A percentile compares a stretch with the other conserved stretches of the same genome.
phyloP scores from a whole-genome alignment of 2,113 vertebrate species.

The Anseranas semipalmata region DNA sequence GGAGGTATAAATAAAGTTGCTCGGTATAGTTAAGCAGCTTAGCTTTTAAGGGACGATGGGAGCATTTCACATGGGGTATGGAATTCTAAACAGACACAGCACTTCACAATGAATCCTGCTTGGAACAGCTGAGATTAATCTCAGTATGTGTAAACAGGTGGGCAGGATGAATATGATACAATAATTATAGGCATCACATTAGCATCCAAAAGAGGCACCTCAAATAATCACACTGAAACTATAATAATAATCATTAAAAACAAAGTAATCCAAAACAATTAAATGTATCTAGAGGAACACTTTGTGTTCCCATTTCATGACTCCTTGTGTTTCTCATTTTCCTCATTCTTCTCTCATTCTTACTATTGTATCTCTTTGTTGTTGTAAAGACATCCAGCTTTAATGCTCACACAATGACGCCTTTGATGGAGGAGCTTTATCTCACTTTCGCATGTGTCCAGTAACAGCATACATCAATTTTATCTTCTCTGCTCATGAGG shows the following conservation, averaged over 20 bases:
- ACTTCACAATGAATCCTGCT: neutral
- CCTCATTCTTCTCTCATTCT: neutral
- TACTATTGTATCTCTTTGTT: neutral
- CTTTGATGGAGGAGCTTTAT: constrained; percentile 45
- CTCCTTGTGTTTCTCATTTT: neutral
- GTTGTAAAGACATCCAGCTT: neutral
- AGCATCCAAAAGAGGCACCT: neutral
- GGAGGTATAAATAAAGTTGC: neutral
- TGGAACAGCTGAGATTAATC: neutral
- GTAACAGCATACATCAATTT: constrained; percentile 38
- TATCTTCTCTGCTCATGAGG: constrained; percentile 78
- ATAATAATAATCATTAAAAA: neutral
- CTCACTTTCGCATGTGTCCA: constrained; percentile 34
- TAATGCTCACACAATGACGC: neutral
- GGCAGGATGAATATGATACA: neutral
- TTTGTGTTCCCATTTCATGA: neutral
- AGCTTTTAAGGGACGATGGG: neutral
- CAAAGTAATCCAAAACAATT: neutral
- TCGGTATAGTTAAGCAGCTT: neutral
- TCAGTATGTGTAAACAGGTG: neutral
- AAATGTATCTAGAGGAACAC: constrained; percentile 15
- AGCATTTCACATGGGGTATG: neutral
- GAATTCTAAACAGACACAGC: neutral
- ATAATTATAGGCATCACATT: neutral
- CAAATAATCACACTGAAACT: neutral